A percentile compares a stretch with the other conserved stretches of the same genome.
Conservation (phyloP, 2,888 invertebrate genomes). For the Pedicia rivosa region DNA sequence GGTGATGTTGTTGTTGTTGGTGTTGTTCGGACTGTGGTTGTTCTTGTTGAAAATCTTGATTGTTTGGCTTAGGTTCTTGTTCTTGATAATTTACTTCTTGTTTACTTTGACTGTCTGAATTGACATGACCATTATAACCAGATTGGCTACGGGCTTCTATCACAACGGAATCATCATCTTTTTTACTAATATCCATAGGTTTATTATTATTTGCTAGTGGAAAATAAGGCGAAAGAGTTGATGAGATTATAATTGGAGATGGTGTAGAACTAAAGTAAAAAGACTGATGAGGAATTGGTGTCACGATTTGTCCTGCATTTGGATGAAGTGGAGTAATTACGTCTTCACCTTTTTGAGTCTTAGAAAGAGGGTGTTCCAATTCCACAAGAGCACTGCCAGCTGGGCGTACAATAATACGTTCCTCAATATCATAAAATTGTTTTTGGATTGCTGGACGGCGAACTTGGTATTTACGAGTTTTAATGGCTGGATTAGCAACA, state of each 20-base stretch:
- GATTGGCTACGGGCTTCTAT: slow-evolving; percentile 14
- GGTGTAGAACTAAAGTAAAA: slow-evolving; percentile 8
- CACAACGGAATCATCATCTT: slow-evolving; percentile 12
- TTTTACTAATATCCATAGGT: slow-evolving; percentile 7
- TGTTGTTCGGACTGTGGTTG: slow-evolving; percentile 13
- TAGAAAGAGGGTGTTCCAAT: slow-evolving; percentile 39
- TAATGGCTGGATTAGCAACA: slow-evolving; percentile 38
- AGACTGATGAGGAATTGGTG: background rate
- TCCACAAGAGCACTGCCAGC: slow-evolving; percentile 43
- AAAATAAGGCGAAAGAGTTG: too few relatives aligned
- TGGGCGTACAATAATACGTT: slow-evolving; percentile 40
- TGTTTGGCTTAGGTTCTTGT: too few relatives aligned
- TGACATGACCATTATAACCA: too few relatives aligned
- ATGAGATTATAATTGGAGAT: slow-evolving; percentile 7
- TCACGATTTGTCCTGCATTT: background rate
- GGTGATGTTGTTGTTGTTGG: slow-evolving; percentile 17
- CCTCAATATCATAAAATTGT: slow-evolving; percentile 46
- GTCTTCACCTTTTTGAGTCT: slow-evolving; percentile 32
- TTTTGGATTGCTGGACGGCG: slow-evolving; percentile 44
- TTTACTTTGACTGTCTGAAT: too few relatives aligned
- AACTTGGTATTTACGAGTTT: slow-evolving; percentile 39
- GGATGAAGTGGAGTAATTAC: slow-evolving; percentile 15
- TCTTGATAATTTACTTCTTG: too few relatives aligned
- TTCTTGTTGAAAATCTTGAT: slow-evolving; percentile 10
- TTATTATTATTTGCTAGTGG: slow-evolving; percentile 9